Percentiles rank a stretch among this genome's conserved stretches.
These are phyloP conservation scores for Jordanella pulchra DNA, from an alignment of 2,797 vertebrate genomes.

Conservation along the genomic window DNA sequence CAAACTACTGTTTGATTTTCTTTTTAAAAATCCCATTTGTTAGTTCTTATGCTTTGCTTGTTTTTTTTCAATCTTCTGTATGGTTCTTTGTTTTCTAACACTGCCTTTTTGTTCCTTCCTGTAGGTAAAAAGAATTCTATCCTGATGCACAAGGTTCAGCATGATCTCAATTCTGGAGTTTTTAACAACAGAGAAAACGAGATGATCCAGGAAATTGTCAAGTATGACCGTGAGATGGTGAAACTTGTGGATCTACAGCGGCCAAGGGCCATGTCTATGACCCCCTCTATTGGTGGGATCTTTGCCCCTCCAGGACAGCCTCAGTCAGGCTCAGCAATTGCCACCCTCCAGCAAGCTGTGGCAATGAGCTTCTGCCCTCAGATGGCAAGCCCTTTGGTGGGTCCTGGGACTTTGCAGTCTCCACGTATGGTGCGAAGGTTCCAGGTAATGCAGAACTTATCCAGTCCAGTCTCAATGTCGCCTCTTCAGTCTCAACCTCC, in stretches of 20 bases:
- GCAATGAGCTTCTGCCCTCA: slow-evolving; percentile 99
- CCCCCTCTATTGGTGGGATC: slow-evolving; percentile 81
- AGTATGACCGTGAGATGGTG: slow-evolving; percentile 98
- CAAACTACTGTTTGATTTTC: slow-evolving; percentile 35
- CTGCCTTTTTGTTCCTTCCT: slow-evolving; percentile 17
- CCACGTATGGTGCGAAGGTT: slow-evolving; percentile 89
- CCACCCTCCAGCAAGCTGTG: slow-evolving; percentile 94
- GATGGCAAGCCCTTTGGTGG: slow-evolving; percentile 87
- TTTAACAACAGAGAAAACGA: slow-evolving; percentile 98
- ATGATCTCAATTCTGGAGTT: slow-evolving; percentile 94
- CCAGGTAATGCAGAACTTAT: slow-evolving; percentile 85
- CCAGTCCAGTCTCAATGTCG: slow-evolving; percentile 86
- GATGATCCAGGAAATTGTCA: slow-evolving; percentile 99
- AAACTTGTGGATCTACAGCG: slow-evolving; percentile 92
- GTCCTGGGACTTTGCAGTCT: slow-evolving; percentile 84
- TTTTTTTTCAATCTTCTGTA: slow-evolving; percentile 16
- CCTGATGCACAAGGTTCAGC: slow-evolving; percentile 96
- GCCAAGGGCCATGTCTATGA: slow-evolving; percentile 83
- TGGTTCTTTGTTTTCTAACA: slow-evolving; percentile 7
- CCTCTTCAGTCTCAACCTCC: slow-evolving; percentile 83
- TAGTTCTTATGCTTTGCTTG: slow-evolving; percentile 29
- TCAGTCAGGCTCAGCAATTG: slow-evolving; percentile 89
- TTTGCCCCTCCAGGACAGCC: slow-evolving; percentile 86
- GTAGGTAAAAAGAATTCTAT: slow-evolving; percentile 98
- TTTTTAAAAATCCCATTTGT: slow-evolving; percentile 32